Percentiles rank a stretch among this genome's conserved stretches.
Evolutionary conservation across 2,797 vertebrate genomes (phyloP).

Genomic region (Clamator glandarius): DNA sequence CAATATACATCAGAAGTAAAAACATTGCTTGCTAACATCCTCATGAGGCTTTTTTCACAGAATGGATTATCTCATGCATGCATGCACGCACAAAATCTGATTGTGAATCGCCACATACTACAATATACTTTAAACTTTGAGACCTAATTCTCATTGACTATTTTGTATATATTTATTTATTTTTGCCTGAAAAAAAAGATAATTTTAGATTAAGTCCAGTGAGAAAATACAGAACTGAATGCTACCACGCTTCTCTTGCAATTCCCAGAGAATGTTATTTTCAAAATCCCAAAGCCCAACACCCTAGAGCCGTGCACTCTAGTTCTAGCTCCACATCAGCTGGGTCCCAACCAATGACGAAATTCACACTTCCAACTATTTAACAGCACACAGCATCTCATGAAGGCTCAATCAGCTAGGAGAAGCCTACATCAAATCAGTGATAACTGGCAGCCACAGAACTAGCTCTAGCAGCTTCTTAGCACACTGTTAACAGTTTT

Average conservation of each 20-base stretch:
- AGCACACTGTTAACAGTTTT: not conserved
- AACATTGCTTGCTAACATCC: not conserved
- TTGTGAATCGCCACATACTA: not conserved
- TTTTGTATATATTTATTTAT: not conserved
- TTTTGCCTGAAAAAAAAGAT: not conserved
- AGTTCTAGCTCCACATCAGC: not conserved
- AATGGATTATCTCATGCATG: not conserved
- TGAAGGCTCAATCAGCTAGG: not conserved
- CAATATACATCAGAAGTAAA: not conserved
- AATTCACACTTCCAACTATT: not conserved
- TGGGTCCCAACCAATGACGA: not conserved
- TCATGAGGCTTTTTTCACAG: not conserved
- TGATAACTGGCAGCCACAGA: not conserved
- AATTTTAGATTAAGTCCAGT: not conserved
- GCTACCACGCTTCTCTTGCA: not conserved
- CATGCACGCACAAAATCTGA: not conserved
- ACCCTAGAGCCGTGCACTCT: not conserved
- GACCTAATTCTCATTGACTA: not conserved
- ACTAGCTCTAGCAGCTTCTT: not conserved
- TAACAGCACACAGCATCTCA: not conserved
- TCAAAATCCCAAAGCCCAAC: not conserved
- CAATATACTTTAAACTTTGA: not conserved
- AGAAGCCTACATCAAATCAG: not conserved
- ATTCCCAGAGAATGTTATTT: not conserved
- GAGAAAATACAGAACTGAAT: not conserved